Evolutionary conservation across 2,113 vertebrate genomes (phyloP).

Genomic region (Caranx ignobilis): DNA sequence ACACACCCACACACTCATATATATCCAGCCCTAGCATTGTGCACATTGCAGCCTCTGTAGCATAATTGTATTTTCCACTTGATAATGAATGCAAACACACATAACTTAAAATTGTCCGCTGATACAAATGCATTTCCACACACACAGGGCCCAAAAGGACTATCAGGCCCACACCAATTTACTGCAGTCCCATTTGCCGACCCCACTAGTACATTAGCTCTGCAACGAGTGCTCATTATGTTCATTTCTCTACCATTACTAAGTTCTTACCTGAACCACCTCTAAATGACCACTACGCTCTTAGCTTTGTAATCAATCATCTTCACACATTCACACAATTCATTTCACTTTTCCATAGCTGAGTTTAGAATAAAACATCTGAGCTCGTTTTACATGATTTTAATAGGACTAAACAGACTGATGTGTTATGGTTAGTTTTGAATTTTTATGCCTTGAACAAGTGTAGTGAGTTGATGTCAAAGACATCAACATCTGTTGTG

Average conservation of each 20-base stretch:
- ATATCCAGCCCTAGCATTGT: background rate
- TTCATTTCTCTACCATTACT: background rate
- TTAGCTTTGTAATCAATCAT: background rate
- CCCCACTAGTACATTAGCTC: slow-evolving; percentile 18
- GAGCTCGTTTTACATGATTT: too few species aligned
- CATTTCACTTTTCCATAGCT: background rate
- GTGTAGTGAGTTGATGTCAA: too few species aligned
- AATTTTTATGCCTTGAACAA: background rate
- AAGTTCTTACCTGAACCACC: background rate
- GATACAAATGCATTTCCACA: background rate
- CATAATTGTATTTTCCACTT: slow-evolving; percentile 6
- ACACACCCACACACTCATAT: background rate
- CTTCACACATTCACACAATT: background rate
- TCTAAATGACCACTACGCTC: background rate
- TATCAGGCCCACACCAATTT: background rate
- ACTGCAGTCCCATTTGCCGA: background rate
- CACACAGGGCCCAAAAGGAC: background rate
- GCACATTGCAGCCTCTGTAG: background rate
- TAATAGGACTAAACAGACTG: too few species aligned
- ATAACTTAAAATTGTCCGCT: slow-evolving; percentile 4
- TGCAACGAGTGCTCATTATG: slow-evolving; percentile 18
- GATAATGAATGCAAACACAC: slow-evolving; percentile 17
- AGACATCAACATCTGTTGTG: too few species aligned
- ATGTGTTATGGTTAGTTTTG: too few species aligned
- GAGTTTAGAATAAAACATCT: background rate